Percentiles rank a stretch among this genome's conserved stretches.
These are phyloP conservation scores for Gonatopus flavifemur DNA, from an alignment of 1,140 invertebrate genomes.

Conservation along the genomic window DNA sequence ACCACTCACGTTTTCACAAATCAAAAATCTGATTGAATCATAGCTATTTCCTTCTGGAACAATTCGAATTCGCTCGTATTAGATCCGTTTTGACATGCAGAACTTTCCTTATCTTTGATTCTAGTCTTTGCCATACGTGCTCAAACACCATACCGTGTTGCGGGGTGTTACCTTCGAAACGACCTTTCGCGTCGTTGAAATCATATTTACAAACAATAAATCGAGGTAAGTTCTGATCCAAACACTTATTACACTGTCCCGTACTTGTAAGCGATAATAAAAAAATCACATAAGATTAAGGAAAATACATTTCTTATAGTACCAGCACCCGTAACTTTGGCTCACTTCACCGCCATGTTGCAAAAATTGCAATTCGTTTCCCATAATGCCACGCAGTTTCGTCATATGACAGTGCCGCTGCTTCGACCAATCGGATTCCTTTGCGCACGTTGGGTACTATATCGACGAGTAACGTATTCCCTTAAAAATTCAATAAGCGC, in stretches of 20 bases:
- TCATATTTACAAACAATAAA: constrained; percentile 49
- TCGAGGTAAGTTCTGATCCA: too few species aligned
- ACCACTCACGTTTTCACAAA: constrained; percentile 39
- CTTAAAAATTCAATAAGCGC: neutral
- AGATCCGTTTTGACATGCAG: constrained; percentile 21
- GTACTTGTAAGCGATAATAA: constrained; percentile 13
- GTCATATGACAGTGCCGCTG: constrained; percentile 46
- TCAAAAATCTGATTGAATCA: constrained; percentile 27
- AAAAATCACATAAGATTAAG: constrained; percentile 32
- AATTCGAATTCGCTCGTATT: constrained; percentile 6
- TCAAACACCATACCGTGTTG: constrained; percentile 33
- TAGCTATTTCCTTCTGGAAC: constrained; percentile 23
- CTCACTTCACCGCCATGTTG: constrained; percentile 51
- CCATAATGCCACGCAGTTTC: constrained; percentile 43
- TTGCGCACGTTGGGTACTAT: constrained; percentile 12
- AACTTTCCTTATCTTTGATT: constrained; percentile 34
- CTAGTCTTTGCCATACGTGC: constrained; percentile 50
- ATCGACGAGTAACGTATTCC: too few species aligned
- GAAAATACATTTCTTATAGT: constrained; percentile 43
- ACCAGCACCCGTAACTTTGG: constrained; percentile 44
- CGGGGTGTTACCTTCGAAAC: constrained; percentile 47
- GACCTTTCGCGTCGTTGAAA: constrained; percentile 29
- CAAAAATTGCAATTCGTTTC: constrained; percentile 47
- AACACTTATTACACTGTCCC: constrained; percentile 25
- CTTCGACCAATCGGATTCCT: constrained; percentile 26